phyloP scores from a whole-genome alignment of 2,797 vertebrate genomes.

The Acipenser oxyrinchus region DNA sequence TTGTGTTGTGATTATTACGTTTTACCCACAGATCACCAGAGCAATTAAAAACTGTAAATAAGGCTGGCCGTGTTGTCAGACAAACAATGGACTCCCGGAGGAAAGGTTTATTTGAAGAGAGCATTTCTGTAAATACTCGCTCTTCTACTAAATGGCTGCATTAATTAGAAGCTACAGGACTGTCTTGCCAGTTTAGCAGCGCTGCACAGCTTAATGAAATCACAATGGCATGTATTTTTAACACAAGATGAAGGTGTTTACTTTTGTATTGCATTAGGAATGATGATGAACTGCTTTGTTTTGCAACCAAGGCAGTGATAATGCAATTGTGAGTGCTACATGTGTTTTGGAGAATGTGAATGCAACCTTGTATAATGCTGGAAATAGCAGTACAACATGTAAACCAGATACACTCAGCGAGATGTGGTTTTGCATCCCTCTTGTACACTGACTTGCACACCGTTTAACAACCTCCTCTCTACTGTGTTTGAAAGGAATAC shows the following conservation, averaged over 20 bases:
- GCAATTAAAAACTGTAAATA: constrained; percentile 90
- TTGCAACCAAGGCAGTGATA: constrained; percentile 36
- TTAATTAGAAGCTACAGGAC: constrained; percentile 64
- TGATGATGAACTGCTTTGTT: constrained; percentile 51
- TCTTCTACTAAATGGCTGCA: constrained; percentile 41
- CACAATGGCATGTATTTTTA: constrained; percentile 58
- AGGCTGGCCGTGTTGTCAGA: constrained; percentile 67
- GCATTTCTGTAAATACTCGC: constrained; percentile 48
- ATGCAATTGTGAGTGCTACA: constrained; percentile 45
- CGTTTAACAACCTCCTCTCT: neutral
- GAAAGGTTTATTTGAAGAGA: constrained; percentile 63
- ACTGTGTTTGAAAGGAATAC: neutral
- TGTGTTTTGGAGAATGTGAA: constrained; percentile 34
- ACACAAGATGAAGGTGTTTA: constrained; percentile 64
- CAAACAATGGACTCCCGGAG: constrained; percentile 63
- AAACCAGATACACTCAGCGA: neutral
- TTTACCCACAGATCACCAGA: constrained; percentile 75
- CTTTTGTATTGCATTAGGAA: constrained; percentile 56
- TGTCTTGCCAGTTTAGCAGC: constrained; percentile 51
- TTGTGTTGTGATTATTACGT: constrained; percentile 76
- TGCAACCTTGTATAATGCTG: constrained; percentile 19
- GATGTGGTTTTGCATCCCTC: neutral
- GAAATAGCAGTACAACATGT: constrained; percentile 15
- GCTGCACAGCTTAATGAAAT: constrained; percentile 56
- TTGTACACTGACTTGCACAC: neutral